Evolutionary conservation across 1,140 invertebrate species (phyloP).

Genomic region (Globodera rostochiensis): DNA sequence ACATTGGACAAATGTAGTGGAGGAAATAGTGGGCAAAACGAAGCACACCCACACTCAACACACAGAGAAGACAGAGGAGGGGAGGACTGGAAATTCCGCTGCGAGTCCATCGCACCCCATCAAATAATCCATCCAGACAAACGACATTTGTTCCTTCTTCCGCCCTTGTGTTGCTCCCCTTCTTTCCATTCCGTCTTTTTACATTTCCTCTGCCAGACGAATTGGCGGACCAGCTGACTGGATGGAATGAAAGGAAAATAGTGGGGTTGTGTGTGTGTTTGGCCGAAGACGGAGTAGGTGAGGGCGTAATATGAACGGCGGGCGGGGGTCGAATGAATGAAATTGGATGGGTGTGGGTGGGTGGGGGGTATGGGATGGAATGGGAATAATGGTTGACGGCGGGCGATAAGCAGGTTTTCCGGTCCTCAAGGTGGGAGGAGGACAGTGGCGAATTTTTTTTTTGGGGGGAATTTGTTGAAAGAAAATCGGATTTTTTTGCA

Average conservation of each 20-base stretch:
- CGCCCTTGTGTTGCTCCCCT: no score
- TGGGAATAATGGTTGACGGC: no score
- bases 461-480: no score
- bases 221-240: slow-evolving; percentile 1
- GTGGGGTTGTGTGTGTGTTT: neutral
- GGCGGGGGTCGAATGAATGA: no score
- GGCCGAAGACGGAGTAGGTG: neutral
- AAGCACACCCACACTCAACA: no score
- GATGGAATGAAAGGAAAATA: neutral
- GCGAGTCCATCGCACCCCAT: no score
- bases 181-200: neutral
- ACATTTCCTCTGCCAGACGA: neutral
- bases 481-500: no score
- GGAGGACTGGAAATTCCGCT: neutral
- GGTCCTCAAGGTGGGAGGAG: neutral
- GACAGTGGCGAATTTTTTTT: no score
- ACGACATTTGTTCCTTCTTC: neutral
- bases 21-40: neutral
- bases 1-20: no score
- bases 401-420: no score
- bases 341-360: neutral
- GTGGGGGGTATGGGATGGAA: neutral
- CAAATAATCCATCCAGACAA: neutral
- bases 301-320: neutral
- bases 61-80: neutral